phyloP scores from a whole-genome alignment of 1,140 invertebrate species.

The Drosophila gunungcola region DNA sequence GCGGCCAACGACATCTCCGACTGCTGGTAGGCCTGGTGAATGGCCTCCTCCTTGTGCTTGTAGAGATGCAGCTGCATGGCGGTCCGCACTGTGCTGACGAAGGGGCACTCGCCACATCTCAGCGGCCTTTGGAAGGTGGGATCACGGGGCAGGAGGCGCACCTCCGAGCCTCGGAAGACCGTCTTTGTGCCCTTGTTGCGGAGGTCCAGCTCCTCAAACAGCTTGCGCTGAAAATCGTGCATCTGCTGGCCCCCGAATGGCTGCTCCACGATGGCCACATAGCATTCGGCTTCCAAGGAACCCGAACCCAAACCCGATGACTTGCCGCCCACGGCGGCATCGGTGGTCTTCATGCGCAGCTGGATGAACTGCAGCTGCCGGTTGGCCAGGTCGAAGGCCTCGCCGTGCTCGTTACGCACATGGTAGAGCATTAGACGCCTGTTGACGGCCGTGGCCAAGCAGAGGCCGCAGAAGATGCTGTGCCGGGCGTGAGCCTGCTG shows the following conservation, averaged over 20 bases:
- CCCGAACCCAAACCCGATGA: too few species aligned
- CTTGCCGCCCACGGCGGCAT: neutral
- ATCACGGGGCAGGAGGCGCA: slow-evolving; percentile 5
- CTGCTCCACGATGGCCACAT: slow-evolving; percentile 26
- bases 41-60: slow-evolving; percentile 5
- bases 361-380: slow-evolving; percentile 26
- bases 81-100: neutral
- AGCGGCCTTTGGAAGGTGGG: fast-evolving
- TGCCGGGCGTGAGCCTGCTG: slow-evolving; percentile 41
- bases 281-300: neutral
- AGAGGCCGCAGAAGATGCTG: slow-evolving; percentile 49
- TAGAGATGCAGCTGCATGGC: slow-evolving; percentile 21
- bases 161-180: slow-evolving; percentile 31
- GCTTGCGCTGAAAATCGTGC: slow-evolving; percentile 20
- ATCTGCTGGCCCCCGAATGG: slow-evolving; percentile 41
- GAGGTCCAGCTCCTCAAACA: slow-evolving; percentile 21
- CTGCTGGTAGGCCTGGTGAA: slow-evolving; percentile 23
- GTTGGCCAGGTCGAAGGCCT: slow-evolving; percentile 14
- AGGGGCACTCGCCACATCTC: slow-evolving; percentile 36
- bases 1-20: neutral
- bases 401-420: slow-evolving; percentile 9
- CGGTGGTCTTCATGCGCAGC: neutral
- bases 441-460: slow-evolving; percentile 52
- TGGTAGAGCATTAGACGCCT: slow-evolving; percentile 48
- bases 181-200: slow-evolving; percentile 27